Base-by-base conservation (phyloP, 2,113 vertebrate species). In the Hemicordylus capensis region DNA sequence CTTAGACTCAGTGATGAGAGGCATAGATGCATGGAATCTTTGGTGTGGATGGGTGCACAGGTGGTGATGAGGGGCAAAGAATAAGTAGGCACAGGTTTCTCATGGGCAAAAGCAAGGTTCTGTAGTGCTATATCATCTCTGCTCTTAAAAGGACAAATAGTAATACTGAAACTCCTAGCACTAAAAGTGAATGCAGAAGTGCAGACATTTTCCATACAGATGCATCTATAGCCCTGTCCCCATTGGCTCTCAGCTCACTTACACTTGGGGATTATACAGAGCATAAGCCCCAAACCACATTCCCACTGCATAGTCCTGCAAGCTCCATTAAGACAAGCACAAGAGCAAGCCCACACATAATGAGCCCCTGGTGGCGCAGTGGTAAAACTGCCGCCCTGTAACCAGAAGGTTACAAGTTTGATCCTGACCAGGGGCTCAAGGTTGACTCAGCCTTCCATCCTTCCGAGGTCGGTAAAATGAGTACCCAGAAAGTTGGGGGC, bases 1-100 rank as follows among this genome's bases (percentile, higher is more conserved):
- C 61, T 85, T 85, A 89, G 83, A 76, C 77, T 59, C 81, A 73
- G 79, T 89, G 79, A 89, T 67, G 39, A 54, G 17, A 19, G 20
- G 34, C 48, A n/a, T 31, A 46, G 3, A 34, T 69, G 67, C 67
- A 39, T 69, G 34, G n/a, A 19, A 69, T 6, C 19, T 22, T 10
- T 37, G 28, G 17, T n/a, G 31, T 61, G 24, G 44, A 28, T 42
- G 28, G 14, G 59, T 46, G 22, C 37, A 61, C 42, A 61, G 58
- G 22, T 63, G 31, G 12, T 39, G 37, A 7, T 24, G 4, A 37
- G 26, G 24, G n/a, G 1, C 10, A 19, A n/a, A 83, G 24, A 44
- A 63, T 22, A 26, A 34, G 28, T 7, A 70, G 34, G 48, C 34
- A 39, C 73, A 42, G 3, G 34, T 12, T 26, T 42, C 19, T 24